Evolutionary conservation across 2,113 vertebrate genomes (phyloP), one percentile per base, ranked within the genome.

Genomic region (Centropristis striata): DNA sequence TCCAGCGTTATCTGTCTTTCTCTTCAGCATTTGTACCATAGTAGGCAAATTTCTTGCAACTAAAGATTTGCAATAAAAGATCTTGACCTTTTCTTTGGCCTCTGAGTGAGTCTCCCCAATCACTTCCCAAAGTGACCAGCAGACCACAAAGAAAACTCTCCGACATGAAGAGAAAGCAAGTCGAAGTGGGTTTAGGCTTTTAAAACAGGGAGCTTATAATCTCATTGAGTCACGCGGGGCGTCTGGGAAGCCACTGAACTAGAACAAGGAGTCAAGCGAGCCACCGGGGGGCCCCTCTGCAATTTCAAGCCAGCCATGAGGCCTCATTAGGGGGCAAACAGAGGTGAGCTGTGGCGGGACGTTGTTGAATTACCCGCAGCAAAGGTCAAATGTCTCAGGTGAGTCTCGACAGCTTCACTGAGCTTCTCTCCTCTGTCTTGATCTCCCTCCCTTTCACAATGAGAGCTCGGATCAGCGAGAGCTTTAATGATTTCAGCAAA

Each of bases 321-420:
- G 86, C 77, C 76, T 88, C 59, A 46, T 61, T 36, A 64, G 50
- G 69, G 83, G 78, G 36, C 61, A 71, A 67, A 51, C 8, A 23
- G 77, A 69, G 83, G 76, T 61, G 46, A 68, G 60, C 69, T 42
- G 68, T 60, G 77, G 51, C 3, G 23, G 61, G 74, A 49, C 41
- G 10, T 50, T 82, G 71, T 71, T 71, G 65, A 85, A 78, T 44
- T 58, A 55, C 25, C 65, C 6, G 15, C 63, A 47, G 41, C 63
- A 75, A 73, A 81, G 88, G 78, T 85, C 80, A 88, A 74, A 76
- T 36, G 60, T 58, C 77, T 90, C 80, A 86, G 86, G 86, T 87
- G 75, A 78, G 83, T 60, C 64, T 55, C 32, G 11, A 60, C 59
- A 36, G 66, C 50, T 72, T 72, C 54, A 28, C 3, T 3, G 28